Base-by-base conservation (phyloP, 1,140 invertebrate species). In the Drusus annulatus region DNA sequence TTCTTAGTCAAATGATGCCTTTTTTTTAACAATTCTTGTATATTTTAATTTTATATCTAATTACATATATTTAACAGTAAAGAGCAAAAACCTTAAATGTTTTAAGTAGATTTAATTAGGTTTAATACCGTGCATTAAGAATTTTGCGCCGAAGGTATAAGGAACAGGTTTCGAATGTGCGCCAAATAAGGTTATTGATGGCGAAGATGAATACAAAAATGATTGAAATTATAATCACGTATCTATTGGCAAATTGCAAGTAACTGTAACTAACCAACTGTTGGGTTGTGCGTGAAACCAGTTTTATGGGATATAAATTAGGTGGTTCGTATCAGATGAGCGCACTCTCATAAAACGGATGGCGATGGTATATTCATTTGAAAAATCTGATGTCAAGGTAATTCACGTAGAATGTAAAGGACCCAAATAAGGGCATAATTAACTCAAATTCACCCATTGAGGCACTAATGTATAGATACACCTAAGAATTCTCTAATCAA, bases 141-240 rank as follows among this genome's bases (percentile, higher is more conserved):
- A 13, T 13, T 45, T 10, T 13, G 62, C 25, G 15, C 23, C 16
- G 1, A 23, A 23, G 10, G 60, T 23, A 25, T 21, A 16, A 25
- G 15, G 10, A 65, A 65, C 62, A 65, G 62, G 62, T 65, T 65
- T 28, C 5, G 10, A 45, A 45, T 28, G 15, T 2, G 25, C 25
- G 28, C 62, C 62, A 65, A 65, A 65, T 65, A 31, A 28, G 21
- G 25, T 13, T 15, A 65, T 65, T 60, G 23, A 45, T 23, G 56
- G 56, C 10, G 62, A 65, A 65, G 62, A 65, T 65, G 62, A 25
- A 65, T 65, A 45, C 36, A 8, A 15, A 65, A 65, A 31, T 65
- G 62, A 65, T 65, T 65, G 25, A 65, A 65, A 65, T 31, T 28
- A 31, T 25, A 65, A 65, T 65, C 28, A 65, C 62, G 62, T 63